Base-by-base conservation (phyloP, 2,888 invertebrate species). In the Boloria euphrosyne region DNA sequence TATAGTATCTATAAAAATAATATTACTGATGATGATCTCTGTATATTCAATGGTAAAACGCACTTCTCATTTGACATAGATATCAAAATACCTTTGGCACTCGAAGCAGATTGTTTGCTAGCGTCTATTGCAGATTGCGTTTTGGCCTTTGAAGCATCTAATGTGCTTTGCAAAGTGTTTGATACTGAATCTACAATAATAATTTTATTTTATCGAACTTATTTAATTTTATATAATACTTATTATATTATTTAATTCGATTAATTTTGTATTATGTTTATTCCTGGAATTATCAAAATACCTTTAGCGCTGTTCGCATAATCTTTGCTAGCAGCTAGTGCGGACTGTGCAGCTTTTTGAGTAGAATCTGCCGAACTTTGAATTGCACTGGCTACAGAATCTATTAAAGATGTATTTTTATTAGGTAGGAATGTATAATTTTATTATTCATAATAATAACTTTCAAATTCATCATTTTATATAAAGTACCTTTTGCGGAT, bases 161-260 rank as follows among this genome's bases (percentile, higher is more conserved):
- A 73, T 58, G 84, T 81, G 53, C 76, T 80, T 75, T 87, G 81
- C 49, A 84, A 71, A 22, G 84, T 78, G 74, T 74, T 81, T 73
- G 85, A 81, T 67, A 86, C 81, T 51, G 82, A 74, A 82, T 86
- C 87, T 88, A 86, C 63, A 81, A 71, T 57, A 73, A 68, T 51
- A 38, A 2, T 38, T 38, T 38, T 38, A 10, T 38, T 10, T 38
- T 38, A 38, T 38, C 3, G 22, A 22, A 22, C 22, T 22, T 22
- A 22, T 22, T 22, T 22, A 1, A 22, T 22, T 22, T 22, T 22
- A 22, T 22, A 22, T 22, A 22, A 2, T 22, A 22, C 22, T n/a
- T n/a, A 22, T 22, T 22, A 22, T 22, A 3, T 22, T 22, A 22
- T 22, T 22, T 22, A 22, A 22, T 22, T 22, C 22, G 22, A 22